Evolutionary conservation across 2,113 vertebrate genomes (phyloP), one percentile per base, ranked within the genome.

Genomic region (Channa argus): DNA sequence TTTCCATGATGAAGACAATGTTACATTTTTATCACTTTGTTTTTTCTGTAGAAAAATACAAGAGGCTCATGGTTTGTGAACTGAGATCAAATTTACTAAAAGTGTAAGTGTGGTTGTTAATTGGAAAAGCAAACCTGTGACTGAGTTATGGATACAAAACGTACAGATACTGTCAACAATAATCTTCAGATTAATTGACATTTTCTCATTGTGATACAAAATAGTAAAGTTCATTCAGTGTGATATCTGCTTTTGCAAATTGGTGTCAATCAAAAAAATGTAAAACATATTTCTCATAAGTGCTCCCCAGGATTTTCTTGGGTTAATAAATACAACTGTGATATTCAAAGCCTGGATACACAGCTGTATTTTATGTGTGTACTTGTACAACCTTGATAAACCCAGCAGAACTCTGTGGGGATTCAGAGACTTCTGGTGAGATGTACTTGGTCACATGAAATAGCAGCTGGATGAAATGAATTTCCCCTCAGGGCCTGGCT

Each of bases 401-500:
- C 82, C 61, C 47, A 59, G 65, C 3, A 8, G 52, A 69, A 11
- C 34, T 83, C 82, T 60, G 4, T 12, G 4, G 80, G 75, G 77
- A 80, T 53, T 85, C 63, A 15, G 59, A 81, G 69, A 59, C 38
- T 11, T 34, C 71, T 68, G 75, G 70, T 63, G 78, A 80, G 58
- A 80, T 38, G 74, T 80, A 69, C 77, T 87, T 75, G 77, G 85
- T 81, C 64, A 85, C 81, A 86, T 85, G 74, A 91, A 85, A 89
- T 79, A 83, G 85, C 86, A 86, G 80, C 82, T 86, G 86, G 85
- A 84, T 85, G 86, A 85, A 87, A 77, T 77, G 77, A 80, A 80
- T 52, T 38, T 82, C 80, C 83, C 88, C 85, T 70, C 51, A 60
- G 80, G 84, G 81, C 65, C 61, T 24, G 43, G 49, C 68, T 74